Base-by-base conservation (phyloP, 1,140 invertebrate genomes). In the Copidosoma floridanum region DNA sequence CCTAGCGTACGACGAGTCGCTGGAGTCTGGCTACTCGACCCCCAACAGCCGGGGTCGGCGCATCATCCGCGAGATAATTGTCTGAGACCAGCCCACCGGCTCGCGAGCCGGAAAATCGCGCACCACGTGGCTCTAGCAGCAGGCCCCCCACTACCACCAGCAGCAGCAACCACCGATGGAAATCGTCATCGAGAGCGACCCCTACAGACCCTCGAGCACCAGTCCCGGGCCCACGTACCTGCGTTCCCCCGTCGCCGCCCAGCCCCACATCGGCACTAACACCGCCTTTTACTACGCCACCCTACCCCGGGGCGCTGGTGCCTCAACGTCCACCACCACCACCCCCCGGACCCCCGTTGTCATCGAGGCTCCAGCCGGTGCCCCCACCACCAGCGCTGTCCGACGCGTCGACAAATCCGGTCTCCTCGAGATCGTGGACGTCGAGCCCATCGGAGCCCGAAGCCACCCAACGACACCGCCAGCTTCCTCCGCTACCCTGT, bases 1-100 rank as follows among this genome's bases (percentile, higher is more conserved):
- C 43, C 83, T 94, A 57, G 91, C 90, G 71, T 95, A 94, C 77
- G 94, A 95, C 79, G 93, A 95, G 78, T 93, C 90, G 63, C 83
- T 94, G 12, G 93, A 95, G 77, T 94, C 92, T 47, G 93, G 93
- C 8, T 95, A 94, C 77, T 95, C 93, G 40, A 95, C 93, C 57
- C 93, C 93, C 38, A 95, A 94, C 81, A 93, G 92, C 65, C 86
- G 92, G 70, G 91, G 89, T 67, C 84, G 92, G 55, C 82, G 93
- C 73, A 92, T 96, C 72, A 95, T 96, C 71, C 85, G 93, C 60
- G 94, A 95, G 79, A 95, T 96, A 76, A 95, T 96, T 77, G 94
- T 97, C 73, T 97, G 88, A 91, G 80, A 77, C 57, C 73, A 76
- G 68, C 73, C 75, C 48, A 78, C 73, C 75, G 78, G 78, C 76